Base-by-base conservation (phyloP, 1,140 invertebrate species). In the Drosophila santomea region DNA sequence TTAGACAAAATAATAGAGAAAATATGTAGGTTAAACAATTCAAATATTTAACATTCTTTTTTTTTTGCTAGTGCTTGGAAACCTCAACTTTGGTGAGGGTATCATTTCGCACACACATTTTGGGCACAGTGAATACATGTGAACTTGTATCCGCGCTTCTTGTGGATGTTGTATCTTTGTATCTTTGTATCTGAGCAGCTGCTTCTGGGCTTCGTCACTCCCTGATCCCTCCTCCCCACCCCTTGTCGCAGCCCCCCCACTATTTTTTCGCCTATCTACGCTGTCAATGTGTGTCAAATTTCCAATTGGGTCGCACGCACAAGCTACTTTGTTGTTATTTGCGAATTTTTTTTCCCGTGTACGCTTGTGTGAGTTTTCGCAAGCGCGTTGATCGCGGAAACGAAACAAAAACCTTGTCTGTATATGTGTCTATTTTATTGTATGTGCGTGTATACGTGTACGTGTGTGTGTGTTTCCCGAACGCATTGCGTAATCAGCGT, bases 401-500 rank as follows among this genome's bases (percentile, higher is more conserved):
- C 80, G 85, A 89, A 90, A 84, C 85, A 80, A 84, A 89, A 74
- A 71, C 63, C 36, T 67, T 64, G 45, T 10, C 57, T 36, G 20
- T 50, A 20, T 25, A 17, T 45, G 62, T 36, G 35, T 20, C 20
- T 2, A 20, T 20, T 20, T 20, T 20, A 20, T 20, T 36, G 8
- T 39, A 12, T 39, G 38, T 12, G 36, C 39, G 7, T 44, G 15
- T 45, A 17, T 10, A 23, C 28, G 23, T 36, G 17, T 25, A 17
- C 43, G 62, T 44, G 7, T 44, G 15, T 45, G 43, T 10, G 47
- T 48, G 23, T 36, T 68, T 78, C 20, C 36, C 38, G 76, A 91
- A 91, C 88, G 86, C 88, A 91, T 90, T 90, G 88, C 88, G 88
- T 90, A 90, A 90, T 90, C 81, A 54, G 35, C 63, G 80, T 58